Evolutionary conservation across 2,113 vertebrate species (phyloP).

Genomic region (Clinocottus analis): DNA sequence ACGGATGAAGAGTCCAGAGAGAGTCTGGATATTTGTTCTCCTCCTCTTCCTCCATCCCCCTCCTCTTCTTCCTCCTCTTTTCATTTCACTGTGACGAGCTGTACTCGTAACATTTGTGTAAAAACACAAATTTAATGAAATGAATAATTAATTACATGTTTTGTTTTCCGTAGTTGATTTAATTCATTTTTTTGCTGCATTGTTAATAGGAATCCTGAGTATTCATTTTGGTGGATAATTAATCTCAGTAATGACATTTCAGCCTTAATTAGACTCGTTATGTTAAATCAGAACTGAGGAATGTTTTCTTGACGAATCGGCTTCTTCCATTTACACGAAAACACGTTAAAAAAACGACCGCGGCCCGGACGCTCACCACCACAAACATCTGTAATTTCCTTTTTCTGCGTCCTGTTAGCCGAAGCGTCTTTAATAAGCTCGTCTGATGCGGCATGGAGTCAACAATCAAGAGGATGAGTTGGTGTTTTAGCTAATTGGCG

Average conservation of each 20-base stretch:
- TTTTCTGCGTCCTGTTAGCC: not conserved
- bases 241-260: not conserved
- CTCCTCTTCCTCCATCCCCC: not conserved
- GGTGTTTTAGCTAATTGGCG: conserved; percentile 8
- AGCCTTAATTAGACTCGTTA: not conserved
- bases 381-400: conserved; percentile 5
- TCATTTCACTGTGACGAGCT: conserved; percentile 29
- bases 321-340: not conserved
- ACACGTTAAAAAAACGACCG: not conserved
- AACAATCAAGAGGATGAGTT: not conserved
- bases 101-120: too few relatives aligned
- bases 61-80: too few relatives aligned
- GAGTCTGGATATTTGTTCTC: conserved; percentile 32
- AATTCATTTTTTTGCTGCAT: not conserved
- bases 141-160: not conserved
- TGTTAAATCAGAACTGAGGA: not conserved
- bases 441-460: conserved; percentile 16
- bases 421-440: conserved; percentile 1
- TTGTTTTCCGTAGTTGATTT: not conserved
- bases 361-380: not conserved
- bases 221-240: not conserved
- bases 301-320: not conserved
- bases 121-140: too few relatives aligned
- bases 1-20: conserved; percentile 23
- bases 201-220: not conserved